A percentile compares a stretch with the other conserved stretches of the same genome.
Conservation (phyloP, 2,113 vertebrate species). For the Hippocampus comes region DNA sequence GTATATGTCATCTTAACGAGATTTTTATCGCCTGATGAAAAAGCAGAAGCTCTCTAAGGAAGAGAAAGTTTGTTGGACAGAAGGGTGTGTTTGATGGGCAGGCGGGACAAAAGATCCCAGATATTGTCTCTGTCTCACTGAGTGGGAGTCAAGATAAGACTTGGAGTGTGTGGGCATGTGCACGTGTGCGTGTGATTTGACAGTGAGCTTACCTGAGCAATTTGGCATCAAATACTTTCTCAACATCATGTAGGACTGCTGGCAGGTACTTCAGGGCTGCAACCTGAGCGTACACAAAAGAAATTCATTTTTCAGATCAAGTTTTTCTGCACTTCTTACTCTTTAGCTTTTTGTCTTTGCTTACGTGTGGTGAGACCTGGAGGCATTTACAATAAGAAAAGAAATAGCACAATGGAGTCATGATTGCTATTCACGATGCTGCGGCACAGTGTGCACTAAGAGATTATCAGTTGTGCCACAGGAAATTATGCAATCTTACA, state of each 20-base stretch:
- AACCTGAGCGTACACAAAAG: conserved; percentile 72
- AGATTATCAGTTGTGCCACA: no score
- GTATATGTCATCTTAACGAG: conserved; percentile 39
- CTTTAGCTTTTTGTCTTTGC: neutral
- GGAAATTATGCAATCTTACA: no score
- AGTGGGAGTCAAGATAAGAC: conserved; percentile 25
- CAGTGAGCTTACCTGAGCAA: conserved; percentile 82
- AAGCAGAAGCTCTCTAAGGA: conserved; percentile 6
- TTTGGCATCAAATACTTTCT: conserved; percentile 90
- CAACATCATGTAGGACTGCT: conserved; percentile 91
- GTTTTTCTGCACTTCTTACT: neutral
- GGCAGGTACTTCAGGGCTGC: conserved; percentile 97
- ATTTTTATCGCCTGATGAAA: conserved; percentile 49
- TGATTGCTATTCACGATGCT: no score
- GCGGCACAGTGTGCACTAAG: no score
- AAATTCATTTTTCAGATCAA: neutral
- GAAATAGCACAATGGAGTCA: neutral
- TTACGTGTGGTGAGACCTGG: neutral
- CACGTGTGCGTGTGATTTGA: conserved; percentile 1
- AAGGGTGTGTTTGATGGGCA: conserved; percentile 10
- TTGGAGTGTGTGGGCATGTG: conserved; percentile 13
- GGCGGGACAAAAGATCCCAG: conserved; percentile 9
- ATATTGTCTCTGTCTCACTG: conserved; percentile 26
- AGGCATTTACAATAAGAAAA: neutral
- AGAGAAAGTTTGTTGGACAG: conserved; percentile 16